Base-by-base conservation (phyloP, 2,888 invertebrate species). In the Torymus texanus region DNA sequence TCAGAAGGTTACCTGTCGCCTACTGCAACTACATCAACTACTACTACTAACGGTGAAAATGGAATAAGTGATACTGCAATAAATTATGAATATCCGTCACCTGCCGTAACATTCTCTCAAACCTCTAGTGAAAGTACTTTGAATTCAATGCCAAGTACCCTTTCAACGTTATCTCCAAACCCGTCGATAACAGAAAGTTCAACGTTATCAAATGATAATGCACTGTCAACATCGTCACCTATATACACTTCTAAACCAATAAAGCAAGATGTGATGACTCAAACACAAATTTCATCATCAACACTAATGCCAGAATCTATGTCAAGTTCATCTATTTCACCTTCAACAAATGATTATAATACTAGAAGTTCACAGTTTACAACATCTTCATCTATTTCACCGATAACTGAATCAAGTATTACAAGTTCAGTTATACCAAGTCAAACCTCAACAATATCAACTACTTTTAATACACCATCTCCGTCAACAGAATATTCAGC, bases 31-130 rank as follows among this genome's bases (percentile, higher is more conserved):
- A 21, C 41, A 14, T 12, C 63, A 58, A 0, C 14, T 41, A 56
- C 29, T 41, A 56, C 29, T 59, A 62, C 8, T 24, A 62, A 2
- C n/a, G 14, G 12, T 12, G 14, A 41, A 51, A 59, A 14, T 50
- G 12, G 12, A 56, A n/a, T 14, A 58, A 70, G 62, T 24, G 24
- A 5, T 18, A 51, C 67, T 11, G 14, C 55, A 13, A 12, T 13
- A 14, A 68, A 24, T 10, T 79, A 79, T 50, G 58, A 56, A 18
- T 78, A 78, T n/a, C 70, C 70, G 14, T 63, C 65, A 61, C 75
- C 79, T 53, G 29, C 61, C 8, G 66, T 59, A 59, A 4, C 66
- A 5, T 3, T 11, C 2, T 51, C 16, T n/a, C 61, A 66, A 61
- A 13, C 29, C 4, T 29, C 29, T 29, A 29, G 29, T 29, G 29